These are phyloP conservation scores for Himantopus leucocephalus DNA, from an alignment of 2,113 vertebrate genomes.

Conservation along the genomic window DNA sequence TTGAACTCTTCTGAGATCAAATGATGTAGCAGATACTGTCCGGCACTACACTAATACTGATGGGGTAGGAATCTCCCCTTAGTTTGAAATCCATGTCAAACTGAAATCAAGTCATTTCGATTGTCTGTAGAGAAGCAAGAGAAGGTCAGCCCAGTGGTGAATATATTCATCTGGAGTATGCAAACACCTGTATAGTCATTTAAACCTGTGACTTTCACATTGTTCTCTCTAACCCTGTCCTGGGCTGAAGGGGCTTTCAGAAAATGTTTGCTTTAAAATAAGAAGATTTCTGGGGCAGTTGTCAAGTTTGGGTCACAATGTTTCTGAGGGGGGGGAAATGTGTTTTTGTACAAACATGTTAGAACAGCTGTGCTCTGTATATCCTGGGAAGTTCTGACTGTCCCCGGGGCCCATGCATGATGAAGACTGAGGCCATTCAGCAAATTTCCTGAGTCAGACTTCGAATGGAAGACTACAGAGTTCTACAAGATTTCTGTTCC, in stretches of 20 bases:
- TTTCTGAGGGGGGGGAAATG: neutral
- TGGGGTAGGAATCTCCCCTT: neutral
- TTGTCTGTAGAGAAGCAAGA: neutral
- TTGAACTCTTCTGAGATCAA: neutral
- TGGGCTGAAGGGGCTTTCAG: neutral
- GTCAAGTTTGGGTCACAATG: neutral
- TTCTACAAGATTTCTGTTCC: neutral
- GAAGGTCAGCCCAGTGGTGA: neutral
- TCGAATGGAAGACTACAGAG: neutral
- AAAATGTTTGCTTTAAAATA: neutral
- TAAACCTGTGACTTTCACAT: neutral
- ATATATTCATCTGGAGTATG: neutral
- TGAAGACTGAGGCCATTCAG: neutral
- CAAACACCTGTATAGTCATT: neutral
- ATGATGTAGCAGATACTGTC: neutral
- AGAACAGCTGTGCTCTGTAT: neutral
- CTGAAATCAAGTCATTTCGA: neutral
- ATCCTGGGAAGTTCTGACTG: neutral
- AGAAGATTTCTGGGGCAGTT: neutral
- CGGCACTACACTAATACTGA: neutral
- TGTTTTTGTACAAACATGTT: neutral
- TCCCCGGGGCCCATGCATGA: rapidly evolving
- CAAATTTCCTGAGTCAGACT: neutral
- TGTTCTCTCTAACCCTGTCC: neutral
- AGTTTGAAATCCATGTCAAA: neutral